phyloP scores from a whole-genome alignment of 2,113 vertebrate species.

The Ceratotherium simum region DNA sequence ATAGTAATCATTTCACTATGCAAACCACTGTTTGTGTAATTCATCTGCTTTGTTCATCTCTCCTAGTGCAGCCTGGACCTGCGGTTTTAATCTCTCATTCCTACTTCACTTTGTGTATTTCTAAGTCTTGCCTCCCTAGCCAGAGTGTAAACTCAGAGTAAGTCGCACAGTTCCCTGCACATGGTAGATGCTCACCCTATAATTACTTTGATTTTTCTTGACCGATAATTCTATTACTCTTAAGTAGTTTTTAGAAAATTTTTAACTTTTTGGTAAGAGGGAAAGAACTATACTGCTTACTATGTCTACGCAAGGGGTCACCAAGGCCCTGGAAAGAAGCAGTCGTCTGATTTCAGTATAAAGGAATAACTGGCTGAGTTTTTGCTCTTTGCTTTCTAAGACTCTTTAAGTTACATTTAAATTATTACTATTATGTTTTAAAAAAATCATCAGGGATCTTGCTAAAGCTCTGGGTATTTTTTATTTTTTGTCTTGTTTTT shows the following conservation, averaged over 20 bases:
- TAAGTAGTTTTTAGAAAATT: not conserved
- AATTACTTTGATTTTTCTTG: not conserved
- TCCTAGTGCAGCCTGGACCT: not conserved
- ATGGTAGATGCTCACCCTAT: not conserved
- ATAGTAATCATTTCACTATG: not conserved
- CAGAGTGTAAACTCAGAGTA: not conserved
- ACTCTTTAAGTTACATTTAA: not conserved
- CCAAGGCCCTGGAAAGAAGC: not conserved
- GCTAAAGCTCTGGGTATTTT: not conserved
- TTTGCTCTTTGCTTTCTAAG: not conserved
- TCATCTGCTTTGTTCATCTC: not conserved
- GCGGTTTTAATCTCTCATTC: not conserved
- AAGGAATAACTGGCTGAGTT: not conserved
- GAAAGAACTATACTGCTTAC: not conserved
- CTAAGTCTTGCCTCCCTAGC: not conserved
- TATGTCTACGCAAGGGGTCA: not conserved
- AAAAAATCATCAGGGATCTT: not conserved
- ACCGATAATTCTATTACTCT: not conserved
- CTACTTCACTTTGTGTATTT: not conserved
- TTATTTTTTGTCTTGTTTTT: not conserved
- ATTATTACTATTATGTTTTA: slow-evolving; percentile 2
- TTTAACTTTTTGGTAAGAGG: not conserved
- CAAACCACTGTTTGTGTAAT: not conserved
- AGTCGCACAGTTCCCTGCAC: not conserved
- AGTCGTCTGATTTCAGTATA: not conserved